phyloP scores from a whole-genome alignment of 2,797 vertebrate species.

The Phoxinus dragarum region DNA sequence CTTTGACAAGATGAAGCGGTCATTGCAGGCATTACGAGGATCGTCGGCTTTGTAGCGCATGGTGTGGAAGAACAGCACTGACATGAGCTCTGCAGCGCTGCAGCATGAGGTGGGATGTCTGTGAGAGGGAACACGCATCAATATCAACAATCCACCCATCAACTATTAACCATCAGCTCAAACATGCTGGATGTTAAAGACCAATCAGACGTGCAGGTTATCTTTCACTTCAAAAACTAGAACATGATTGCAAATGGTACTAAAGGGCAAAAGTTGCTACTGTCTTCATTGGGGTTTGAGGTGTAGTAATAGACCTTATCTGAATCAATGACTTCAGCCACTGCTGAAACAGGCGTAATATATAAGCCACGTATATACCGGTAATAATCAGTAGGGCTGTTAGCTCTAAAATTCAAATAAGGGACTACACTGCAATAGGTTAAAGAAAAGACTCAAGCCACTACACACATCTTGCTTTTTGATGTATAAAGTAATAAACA shows the following conservation, averaged over 20 bases:
- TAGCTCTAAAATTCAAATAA: not conserved
- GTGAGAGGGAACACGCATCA: constrained; percentile 20
- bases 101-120: constrained; percentile 90
- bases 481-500: not conserved
- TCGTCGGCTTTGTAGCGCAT: constrained; percentile 86
- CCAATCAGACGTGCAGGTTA: constrained; percentile 52
- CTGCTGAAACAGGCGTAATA: not conserved
- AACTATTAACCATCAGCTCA: constrained; percentile 31
- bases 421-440: not conserved
- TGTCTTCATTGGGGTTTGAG: constrained; percentile 3
- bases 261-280: not conserved
- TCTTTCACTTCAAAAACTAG: constrained; percentile 30
- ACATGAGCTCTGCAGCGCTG: constrained; percentile 89
- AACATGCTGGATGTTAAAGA: constrained; percentile 45
- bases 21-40: constrained; percentile 84
- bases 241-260: constrained; percentile 4
- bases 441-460: too few relatives aligned
- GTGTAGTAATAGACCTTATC: constrained; percentile 34
- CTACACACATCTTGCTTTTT: not conserved
- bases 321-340: constrained; percentile 1
- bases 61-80: constrained; percentile 88
- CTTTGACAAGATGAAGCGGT: constrained; percentile 89
- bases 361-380: not conserved
- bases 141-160: not conserved
- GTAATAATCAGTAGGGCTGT: not conserved